Base-by-base conservation (phyloP, 2,113 vertebrate species). In the Lutjanus erythropterus region DNA sequence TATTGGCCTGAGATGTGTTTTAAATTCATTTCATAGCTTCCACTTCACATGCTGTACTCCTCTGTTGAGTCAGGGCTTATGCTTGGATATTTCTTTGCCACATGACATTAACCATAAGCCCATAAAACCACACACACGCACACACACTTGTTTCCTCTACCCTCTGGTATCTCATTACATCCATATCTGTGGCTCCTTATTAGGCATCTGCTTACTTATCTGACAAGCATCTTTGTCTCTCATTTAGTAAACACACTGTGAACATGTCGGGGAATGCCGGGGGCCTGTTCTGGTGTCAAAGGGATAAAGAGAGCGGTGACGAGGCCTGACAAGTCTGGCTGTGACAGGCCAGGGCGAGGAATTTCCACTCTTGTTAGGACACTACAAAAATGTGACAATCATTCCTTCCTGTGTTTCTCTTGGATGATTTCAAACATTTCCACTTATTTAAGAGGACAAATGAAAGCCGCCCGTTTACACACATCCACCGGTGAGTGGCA, bases 141-240 rank as follows among this genome's bases (percentile, higher is more conserved):
- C 81, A 73, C 49, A 14, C 19, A 39, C 41, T 70, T 9, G 55
- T 74, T 75, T 59, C 42, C 37, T 55, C 53, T 33, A 23, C 33
- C 27, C 53, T 59, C 39, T n/a, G 55, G 21, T 71, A 71, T 73
- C 47, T 65, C 44, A 68, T 35, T 12, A n/a, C 62, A 52, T 52
- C 47, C 58, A 64, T 84, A 64, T 61, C 62, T 83, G 19, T 47
- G 55, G 41, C 41, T 71, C 88, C 86, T 81, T 91, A 85, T 91
- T 85, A 92, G 89, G 86, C 58, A 19, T 84, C 62, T 25, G 23
- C 83, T 78, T 75, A 56, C 65, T 83, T 46, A 39, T 23, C 50
- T 75, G 85, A 86, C 80, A 88, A 71, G 33, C 46, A 75, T 88
- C 78, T 84, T 65, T 65, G 47, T 41, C 65, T 80, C 69, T 73